Base-by-base conservation (phyloP, 2,888 invertebrate genomes). In the Taenaris catops region DNA sequence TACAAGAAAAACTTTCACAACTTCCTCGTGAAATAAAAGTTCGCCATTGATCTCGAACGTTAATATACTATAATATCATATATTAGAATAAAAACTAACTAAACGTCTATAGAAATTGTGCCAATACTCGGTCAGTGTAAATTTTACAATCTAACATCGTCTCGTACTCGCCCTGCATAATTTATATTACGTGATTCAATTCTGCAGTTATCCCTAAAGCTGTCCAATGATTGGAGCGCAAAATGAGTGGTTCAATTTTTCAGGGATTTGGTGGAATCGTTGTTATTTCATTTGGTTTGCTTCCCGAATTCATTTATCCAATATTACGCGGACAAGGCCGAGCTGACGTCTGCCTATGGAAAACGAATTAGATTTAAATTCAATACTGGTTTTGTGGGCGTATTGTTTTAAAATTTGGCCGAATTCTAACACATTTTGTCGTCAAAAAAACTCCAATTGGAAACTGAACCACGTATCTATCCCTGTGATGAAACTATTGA, bases 281-380 rank as follows among this genome's bases (percentile, higher is more conserved):
- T 33, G 32, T 29, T 36, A 36, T 40, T 40, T 32, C 35, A 28
- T 40, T 36, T 27, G 32, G 24, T 17, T 18, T 3, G 21, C 23
- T 28, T 23, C 16, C n/a, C 21, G 31, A 21, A 31, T 31, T 23
- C 16, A 31, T 31, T 31, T 16, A 31, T 31, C 31, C 31, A n/a
- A 31, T 31, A 31, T 31, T 16, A 6, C 31, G 16, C 2, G 31
- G 23, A 23, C 16, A 23, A 21, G 14, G 21, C 16, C 16, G 4
- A 8, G 3, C 9, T 16, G 16, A 31, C 21, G 21, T 23, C 21
- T 14, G 21, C 21, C 3, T 31, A 31, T 31, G 21, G 31, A 31
- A 31, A 31, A 31, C 31, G 31, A 31, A 31, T 23, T 28, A 23
- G 21, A 23, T 31, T 31, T 8, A 23, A 31, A 31, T 16, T 31